Evolutionary conservation across 1,140 invertebrate species (phyloP).

Genomic region (Pseudomyrmex dendroicus): DNA sequence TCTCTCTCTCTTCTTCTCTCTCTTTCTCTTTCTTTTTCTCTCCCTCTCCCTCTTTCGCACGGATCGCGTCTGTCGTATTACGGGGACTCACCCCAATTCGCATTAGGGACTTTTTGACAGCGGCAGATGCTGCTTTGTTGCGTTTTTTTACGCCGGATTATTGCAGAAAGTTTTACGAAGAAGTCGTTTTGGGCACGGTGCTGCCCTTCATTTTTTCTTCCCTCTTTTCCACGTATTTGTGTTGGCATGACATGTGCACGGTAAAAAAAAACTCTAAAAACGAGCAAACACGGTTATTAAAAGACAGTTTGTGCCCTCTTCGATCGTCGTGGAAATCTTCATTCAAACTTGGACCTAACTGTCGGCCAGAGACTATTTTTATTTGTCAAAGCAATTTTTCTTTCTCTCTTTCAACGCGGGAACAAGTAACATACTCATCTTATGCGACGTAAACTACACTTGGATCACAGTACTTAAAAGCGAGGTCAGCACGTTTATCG

Average conservation of each 20-base stretch:
- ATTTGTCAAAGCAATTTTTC: not conserved
- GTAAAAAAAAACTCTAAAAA: not conserved
- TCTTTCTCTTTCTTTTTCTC: too few relatives aligned
- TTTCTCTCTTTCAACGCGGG: not conserved
- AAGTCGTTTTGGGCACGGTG: conserved; percentile 27
- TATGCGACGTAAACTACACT: not conserved
- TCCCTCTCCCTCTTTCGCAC: not conserved
- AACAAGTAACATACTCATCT: conserved; percentile 20
- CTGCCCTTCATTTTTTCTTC: conserved; percentile 3
- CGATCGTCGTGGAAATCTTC: not conserved
- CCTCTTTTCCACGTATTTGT: not conserved
- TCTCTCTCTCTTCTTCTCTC: not conserved
- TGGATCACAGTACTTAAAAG: conserved; percentile 15
- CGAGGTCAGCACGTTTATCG: conserved; percentile 11
- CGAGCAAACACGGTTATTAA: conserved; percentile 11
- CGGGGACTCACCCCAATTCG: conserved; percentile 24
- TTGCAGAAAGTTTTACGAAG: conserved; percentile 68
- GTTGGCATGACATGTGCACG: not conserved
- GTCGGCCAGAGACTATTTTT: conserved; percentile 17
- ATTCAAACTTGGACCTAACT: conserved; percentile 9
- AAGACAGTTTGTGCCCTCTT: conserved; percentile 17
- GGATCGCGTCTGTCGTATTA: conserved; percentile 47
- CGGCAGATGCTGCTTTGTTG: conserved; percentile 65
- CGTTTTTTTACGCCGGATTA: conserved; percentile 69
- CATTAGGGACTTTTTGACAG: conserved; percentile 70